A percentile compares a stretch with the other conserved stretches of the same genome.
Conservation (phyloP, 2,113 vertebrate species). For the Entelurus aequoreus region DNA sequence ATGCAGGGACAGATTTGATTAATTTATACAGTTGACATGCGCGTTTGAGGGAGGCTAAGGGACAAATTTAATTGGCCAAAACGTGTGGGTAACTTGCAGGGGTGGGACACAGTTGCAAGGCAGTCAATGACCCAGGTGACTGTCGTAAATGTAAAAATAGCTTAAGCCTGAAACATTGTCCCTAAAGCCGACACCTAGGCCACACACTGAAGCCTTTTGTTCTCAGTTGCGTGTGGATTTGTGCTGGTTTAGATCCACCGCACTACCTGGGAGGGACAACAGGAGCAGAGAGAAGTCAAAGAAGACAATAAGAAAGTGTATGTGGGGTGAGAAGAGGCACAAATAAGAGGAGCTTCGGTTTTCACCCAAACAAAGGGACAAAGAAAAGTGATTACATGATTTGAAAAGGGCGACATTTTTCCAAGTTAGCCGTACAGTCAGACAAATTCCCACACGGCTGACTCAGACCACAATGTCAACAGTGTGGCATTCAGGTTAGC, state of each 20-base stretch:
- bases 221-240: conserved; percentile 30
- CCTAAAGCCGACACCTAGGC: conserved; percentile 55
- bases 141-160: conserved; percentile 37
- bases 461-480: conserved; percentile 32
- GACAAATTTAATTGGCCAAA: too few relatives aligned
- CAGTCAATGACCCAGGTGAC: conserved; percentile 24
- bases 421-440: conserved; percentile 33
- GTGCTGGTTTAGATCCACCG: conserved; percentile 22
- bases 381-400: conserved; percentile 32
- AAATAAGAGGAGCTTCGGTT: conserved; percentile 26
- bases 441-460: conserved; percentile 39
- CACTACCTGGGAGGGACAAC: conserved; percentile 31
- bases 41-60: too few relatives aligned
- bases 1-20: too few relatives aligned
- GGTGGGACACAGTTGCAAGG: too few relatives aligned
- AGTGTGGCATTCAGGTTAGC: conserved; percentile 42
- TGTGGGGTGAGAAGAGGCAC: conserved; percentile 7
- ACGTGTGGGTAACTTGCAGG: too few relatives aligned
- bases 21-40: too few relatives aligned
- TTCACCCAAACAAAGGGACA: conserved; percentile 21
- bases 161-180: conserved; percentile 23
- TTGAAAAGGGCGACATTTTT: conserved; percentile 23
- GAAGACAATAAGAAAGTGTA: conserved; percentile 19
- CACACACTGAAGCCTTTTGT: conserved; percentile 36
- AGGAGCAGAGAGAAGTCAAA: conserved; percentile 22